Evolutionary conservation across 1,140 invertebrate genomes (phyloP), one percentile per base, ranked within the genome.

Genomic region (Leptoteleia sp.): DNA sequence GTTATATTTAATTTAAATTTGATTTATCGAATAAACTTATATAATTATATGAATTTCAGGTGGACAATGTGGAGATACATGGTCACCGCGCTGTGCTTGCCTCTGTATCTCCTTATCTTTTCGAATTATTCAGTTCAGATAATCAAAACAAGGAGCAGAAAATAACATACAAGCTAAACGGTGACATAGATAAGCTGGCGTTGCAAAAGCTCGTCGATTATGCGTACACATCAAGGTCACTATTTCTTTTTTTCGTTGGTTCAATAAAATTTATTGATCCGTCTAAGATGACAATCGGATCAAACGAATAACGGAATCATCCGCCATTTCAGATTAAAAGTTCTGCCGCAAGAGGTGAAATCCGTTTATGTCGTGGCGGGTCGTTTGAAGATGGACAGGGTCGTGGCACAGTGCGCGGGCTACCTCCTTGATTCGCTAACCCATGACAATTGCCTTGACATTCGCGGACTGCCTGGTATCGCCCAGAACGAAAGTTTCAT

Each of bases 21-120:
- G 22, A 3, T 25, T 3, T 25, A 25, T 25, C 6, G 22, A 25
- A 25, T 3, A 25, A n/a, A n/a, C n/a, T n/a, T 25, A 6, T 25
- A 25, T 25, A 3, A 6, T 25, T 25, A 3, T 25, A 6, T 1
- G 0, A 31, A 25, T 37, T 54, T 31, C 15, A 94, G 91, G 91
- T 94, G 79, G 93, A 92, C 35, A 94, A 91, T 84, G 91, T 91
- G 5, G 94, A 96, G 88, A 90, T 96, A 27, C 92, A 93, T 70
- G 94, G 93, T 15, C 95, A 96, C 87, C 91, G 93, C 75, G 93
- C 93, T 27, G 94, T 96, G 15, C 86, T 96, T 38, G 94, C 94
- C 1, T 92, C 93, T 65, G 93, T 92, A 16, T 95, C 94, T 59
- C 93, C 94, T 1, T 94, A 94, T 87, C 89, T 97, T 11, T 93